phyloP scores from a whole-genome alignment of 2,113 vertebrate species.

The Syrrhaptes paradoxus region DNA sequence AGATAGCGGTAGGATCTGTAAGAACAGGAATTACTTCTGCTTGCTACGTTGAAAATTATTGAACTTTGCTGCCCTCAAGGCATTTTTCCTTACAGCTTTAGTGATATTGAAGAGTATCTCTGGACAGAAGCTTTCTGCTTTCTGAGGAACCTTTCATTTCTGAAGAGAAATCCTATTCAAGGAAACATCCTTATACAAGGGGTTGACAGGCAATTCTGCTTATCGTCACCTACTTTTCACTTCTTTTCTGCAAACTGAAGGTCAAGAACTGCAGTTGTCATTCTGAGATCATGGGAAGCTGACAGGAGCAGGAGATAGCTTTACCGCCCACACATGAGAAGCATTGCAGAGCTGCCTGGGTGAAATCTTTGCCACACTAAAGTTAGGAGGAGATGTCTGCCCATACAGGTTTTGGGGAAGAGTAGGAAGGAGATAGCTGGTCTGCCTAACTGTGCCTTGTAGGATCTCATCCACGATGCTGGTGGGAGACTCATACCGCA shows the following conservation, averaged over 20 bases:
- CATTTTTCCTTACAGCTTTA: not conserved
- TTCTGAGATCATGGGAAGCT: not conserved
- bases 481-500: not conserved
- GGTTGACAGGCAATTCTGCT: not conserved
- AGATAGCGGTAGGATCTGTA: not conserved
- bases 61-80: not conserved
- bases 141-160: not conserved
- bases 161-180: slow-evolving; percentile 22
- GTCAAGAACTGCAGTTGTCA: not conserved
- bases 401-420: not conserved
- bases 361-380: not conserved
- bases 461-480: not conserved
- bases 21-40: not conserved
- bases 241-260: not conserved
- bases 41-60: not conserved
- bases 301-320: slow-evolving; percentile 2
- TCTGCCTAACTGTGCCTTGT: not conserved
- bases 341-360: not conserved
- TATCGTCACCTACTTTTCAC: not conserved
- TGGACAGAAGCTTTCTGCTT: not conserved
- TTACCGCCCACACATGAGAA: not conserved
- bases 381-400: not conserved
- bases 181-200: not conserved
- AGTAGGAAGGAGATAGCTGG: not conserved
- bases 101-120: not conserved